Base-by-base conservation (phyloP, 2,888 invertebrate species). In the Crematogaster levior region DNA sequence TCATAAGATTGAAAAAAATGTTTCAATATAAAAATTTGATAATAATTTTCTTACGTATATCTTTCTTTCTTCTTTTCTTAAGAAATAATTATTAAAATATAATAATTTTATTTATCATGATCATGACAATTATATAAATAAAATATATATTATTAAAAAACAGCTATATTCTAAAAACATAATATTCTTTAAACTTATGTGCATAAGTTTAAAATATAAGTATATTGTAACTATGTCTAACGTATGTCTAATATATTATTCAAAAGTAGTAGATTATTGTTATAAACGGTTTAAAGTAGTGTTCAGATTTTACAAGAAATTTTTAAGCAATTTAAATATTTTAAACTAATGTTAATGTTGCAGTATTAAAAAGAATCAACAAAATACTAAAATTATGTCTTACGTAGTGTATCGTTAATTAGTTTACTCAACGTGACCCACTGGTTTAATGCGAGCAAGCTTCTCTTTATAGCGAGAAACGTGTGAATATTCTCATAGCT, bases 401-500 rank as follows among this genome's bases (percentile, higher is more conserved):
- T 60, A 40, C 40, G 15, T 43, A 30, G 24, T 15, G 1, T 30
- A 65, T 68, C 10, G 43, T 68, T 24, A 68, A 77, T 70, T 40
- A 43, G 77, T 37, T 70, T 43, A 40, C 24, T 34, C 18, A 46
- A 43, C 5, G 27, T 63, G 48, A 74, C 48, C 18, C 27, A 27
- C 30, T 24, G 51, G 43, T 56, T 72, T 61, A 84, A 81, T 53
- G 30, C 61, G 84, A 27, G 68, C 51, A 80, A 68, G 40, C 37
- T 66, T 66, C 75, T 73, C 83, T 90, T 84, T 75, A 81, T 77
- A 73, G 51, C 84, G 74, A 82, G 82, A 85, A 90, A 86, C 86
- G 88, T 90, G 89, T 72, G 89, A 88, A 90, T 70, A 74, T 88
- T 90, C 90, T 72, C 89, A 87, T 82, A 85, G 73, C 83, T 73